Evolutionary conservation across 2,113 vertebrate species (phyloP), one percentile per base, ranked within the genome.

Genomic region (Lasiurus borealis): DNA sequence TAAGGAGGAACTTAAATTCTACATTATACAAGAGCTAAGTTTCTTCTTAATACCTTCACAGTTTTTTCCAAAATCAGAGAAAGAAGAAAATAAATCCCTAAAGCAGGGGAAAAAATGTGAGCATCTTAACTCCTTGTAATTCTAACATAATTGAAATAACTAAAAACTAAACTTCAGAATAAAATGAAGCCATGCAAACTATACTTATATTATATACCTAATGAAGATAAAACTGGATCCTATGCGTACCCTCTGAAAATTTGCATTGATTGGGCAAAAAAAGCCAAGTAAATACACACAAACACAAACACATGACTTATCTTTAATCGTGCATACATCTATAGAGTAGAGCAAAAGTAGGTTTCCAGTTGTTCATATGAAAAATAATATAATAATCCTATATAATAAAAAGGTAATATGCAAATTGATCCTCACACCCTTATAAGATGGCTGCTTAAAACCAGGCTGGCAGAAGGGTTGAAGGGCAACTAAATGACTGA

Each of bases 1-100:
- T 59, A 98, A 94, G 31, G 54, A 82, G 34, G 54, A 95, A 96
- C 83, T 72, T 50, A 96, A 94, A 85, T 80, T 69, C 68, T 88
- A 66, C 3, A 64, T 82, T 92, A 94, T 94, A 69, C 27, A 92
- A 96, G 6, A 57, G 92, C 83, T 95, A 92, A 64, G 19, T 76
- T 91, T 76, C 59, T 97, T 89, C 73, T 69, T 92, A 69, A 52
- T 64, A 75, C 46, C 78, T 71, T 36, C 75, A 52, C 69, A 57
- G 54, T 50, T 68, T 94, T 16, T 68, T 73, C 95, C 85, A 66
- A 93, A 83, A 27, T 16, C 62, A 89, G 13, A 64, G 1, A 80
- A 95, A 82, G 34, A n/a, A 87, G 59, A 93, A 25, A 66, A 82
- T 69, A 87, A 93, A 92, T 81, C 11, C 48, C 57, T 69, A 89